These are phyloP conservation scores for Mallotus villosus DNA, from an alignment of 2,797 vertebrate species.

Conservation along the genomic window DNA sequence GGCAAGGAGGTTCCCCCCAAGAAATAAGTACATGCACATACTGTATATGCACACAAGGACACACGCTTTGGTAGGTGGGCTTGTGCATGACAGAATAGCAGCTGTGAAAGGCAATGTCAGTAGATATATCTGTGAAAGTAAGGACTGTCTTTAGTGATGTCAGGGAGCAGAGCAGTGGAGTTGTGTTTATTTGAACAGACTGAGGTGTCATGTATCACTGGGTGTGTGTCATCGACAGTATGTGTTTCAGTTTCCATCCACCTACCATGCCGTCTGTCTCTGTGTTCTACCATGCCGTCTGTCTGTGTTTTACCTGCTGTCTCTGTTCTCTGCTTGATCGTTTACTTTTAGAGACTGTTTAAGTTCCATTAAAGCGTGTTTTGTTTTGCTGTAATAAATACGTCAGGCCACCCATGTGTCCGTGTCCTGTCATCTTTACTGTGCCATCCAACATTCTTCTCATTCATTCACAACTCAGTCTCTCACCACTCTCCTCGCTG, in stretches of 20 bases:
- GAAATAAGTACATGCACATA: constrained; percentile 28
- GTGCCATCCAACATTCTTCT: constrained; percentile 21
- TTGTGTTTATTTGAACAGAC: background rate
- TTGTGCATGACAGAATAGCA: too few relatives aligned
- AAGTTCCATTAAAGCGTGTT: constrained; percentile 12
- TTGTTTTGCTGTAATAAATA: constrained; percentile 57
- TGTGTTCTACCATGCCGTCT: background rate
- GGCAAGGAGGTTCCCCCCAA: constrained; percentile 52
- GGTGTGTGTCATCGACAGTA: background rate
- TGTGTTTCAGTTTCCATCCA: background rate
- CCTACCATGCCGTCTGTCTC: background rate
- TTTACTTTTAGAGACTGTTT: constrained; percentile 9
- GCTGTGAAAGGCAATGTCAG: too few relatives aligned
- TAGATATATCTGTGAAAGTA: too few relatives aligned
- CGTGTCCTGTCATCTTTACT: constrained; percentile 40
- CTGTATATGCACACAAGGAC: background rate
- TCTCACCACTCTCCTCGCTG: background rate
- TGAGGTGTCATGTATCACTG: background rate
- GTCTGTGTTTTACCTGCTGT: too few relatives aligned
- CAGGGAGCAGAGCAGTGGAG: background rate
- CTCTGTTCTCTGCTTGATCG: background rate
- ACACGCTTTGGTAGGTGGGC: too few relatives aligned
- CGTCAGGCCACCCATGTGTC: constrained; percentile 34
- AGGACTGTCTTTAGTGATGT: too few relatives aligned
- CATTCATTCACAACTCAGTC: background rate